phyloP scores from a whole-genome alignment of 2,113 vertebrate genomes.

The Gnathonemus echidnorhynchus region DNA sequence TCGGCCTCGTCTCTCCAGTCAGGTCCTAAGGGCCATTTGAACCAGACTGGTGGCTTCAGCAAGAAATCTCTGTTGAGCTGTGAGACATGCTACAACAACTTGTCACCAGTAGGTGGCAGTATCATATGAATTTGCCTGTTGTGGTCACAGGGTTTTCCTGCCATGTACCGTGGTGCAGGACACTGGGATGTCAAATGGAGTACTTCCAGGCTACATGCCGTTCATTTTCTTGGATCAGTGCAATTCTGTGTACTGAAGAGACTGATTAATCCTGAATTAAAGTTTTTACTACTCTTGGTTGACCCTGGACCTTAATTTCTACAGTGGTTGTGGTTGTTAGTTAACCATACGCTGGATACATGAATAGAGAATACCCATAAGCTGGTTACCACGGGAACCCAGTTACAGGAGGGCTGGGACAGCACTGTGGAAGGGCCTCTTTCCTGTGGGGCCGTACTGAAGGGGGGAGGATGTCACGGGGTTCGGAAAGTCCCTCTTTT shows the following conservation, averaged over 20 bases:
- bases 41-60: background rate
- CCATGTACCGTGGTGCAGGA: background rate
- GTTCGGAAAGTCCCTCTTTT: background rate
- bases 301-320: background rate
- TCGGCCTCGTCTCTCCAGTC: constrained; percentile 5
- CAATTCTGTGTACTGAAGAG: background rate
- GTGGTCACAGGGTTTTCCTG: background rate
- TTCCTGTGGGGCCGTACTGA: background rate
- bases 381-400: background rate
- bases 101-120: background rate
- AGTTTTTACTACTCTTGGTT: background rate
- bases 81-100: background rate
- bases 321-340: background rate
- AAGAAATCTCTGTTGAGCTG: background rate
- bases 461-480: background rate
- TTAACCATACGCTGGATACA: background rate
- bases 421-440: background rate
- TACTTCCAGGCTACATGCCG: background rate
- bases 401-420: background rate
- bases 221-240: background rate
- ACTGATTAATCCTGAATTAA: background rate
- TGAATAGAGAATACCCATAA: background rate
- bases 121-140: background rate
- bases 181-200: background rate
- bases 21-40: background rate